phyloP scores from a whole-genome alignment of 2,888 invertebrate genomes.

The Elegia similella region DNA sequence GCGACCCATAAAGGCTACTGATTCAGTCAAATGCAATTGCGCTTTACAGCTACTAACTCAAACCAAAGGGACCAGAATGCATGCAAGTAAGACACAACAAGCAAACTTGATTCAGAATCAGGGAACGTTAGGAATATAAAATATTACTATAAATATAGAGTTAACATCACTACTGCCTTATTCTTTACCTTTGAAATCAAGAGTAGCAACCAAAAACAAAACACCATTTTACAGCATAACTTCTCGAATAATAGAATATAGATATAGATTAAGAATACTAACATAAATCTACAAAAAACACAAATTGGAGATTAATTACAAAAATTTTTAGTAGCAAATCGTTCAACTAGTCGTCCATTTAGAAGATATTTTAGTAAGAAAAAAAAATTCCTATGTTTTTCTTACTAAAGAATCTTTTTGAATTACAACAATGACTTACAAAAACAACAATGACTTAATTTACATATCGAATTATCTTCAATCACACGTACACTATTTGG shows the following conservation, averaged over 20 bases:
- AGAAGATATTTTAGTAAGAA: slow-evolving; percentile 4
- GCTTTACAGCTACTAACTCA: too few species aligned
- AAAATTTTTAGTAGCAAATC: background rate
- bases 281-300: background rate
- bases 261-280: background rate
- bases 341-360: slow-evolving; percentile 1
- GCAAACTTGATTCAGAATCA: background rate
- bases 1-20: too few species aligned
- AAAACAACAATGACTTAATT: slow-evolving; percentile 11
- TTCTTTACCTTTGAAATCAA: background rate
- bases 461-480: slow-evolving; percentile 18
- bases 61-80: slow-evolving; percentile 56
- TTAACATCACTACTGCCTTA: background rate
- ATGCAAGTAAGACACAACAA: slow-evolving; percentile 30
- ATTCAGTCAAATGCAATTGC: too few species aligned
- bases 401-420: background rate
- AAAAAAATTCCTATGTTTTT: background rate
- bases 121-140: background rate
- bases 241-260: background rate
- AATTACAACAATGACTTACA: slow-evolving; percentile 11
- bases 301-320: background rate
- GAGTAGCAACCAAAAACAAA: background rate
- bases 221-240: background rate
- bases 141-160: background rate
- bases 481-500: slow-evolving; percentile 41